Evolutionary conservation across 2,797 vertebrate species (phyloP), one percentile per base, ranked within the genome.

Genomic region (Anabacerthia variegaticeps): DNA sequence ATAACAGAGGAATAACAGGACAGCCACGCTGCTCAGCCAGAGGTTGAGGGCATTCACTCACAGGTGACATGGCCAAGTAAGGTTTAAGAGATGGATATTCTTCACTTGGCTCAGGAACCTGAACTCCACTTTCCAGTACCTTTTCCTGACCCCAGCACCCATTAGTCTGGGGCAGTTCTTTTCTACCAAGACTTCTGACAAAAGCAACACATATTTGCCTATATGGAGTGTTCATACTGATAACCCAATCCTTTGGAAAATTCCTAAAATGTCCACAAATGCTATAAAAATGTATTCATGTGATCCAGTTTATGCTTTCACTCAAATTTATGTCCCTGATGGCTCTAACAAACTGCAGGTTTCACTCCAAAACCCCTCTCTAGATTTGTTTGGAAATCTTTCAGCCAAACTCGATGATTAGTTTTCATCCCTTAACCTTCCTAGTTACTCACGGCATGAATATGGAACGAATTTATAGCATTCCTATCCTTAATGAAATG

Each of bases 401-500:
- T 87, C 75, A 74, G 84, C 61, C 78, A 91, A 93, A 84, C 41
- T 85, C 18, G 3, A 61, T 49, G 48, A 89, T 82, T 77, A 93
- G 65, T 72, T 96, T 93, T 88, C 84, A 85, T 65, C 72, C 91
- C 49, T 68, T 89, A 95, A 85, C 90, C 67, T 89, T 92, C 74
- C 74, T 22, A 80, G 84, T 65, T 67, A 93, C 73, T 92, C 83
- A 62, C 6, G 0, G 68, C 75, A 89, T 27, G 52, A 96, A 94
- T 80, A 85, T 66, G 86, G 88, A 97, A 95, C 2, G 3, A 85
- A 89, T 94, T 92, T 91, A 80, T 59, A 83, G 49, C 90, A 93
- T 85, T 93, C 84, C 65, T 82, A 48, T 51, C 48, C n/a, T 51
- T 85, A 93, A 91, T 88, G 79, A 95, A 90, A 97, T 79, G 74